Percentiles rank a stretch among this genome's conserved stretches.
Conservation (phyloP, 1,140 invertebrate species). For the Drosophila orena region DNA sequence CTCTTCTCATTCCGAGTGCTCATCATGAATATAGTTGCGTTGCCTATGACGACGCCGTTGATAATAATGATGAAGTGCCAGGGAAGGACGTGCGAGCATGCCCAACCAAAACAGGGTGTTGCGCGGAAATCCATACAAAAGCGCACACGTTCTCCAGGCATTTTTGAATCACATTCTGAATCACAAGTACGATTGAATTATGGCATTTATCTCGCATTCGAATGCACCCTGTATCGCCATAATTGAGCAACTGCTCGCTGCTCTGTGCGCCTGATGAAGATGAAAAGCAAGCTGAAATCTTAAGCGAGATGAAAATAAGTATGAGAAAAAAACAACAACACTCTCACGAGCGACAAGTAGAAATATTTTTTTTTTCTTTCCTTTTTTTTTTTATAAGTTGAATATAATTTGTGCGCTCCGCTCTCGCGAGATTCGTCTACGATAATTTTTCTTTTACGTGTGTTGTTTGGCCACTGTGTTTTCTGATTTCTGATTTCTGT, state of each 20-base stretch:
- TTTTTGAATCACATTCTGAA: not conserved
- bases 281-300: conserved; percentile 66
- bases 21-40: conserved; percentile 17
- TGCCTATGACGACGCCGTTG: conserved; percentile 16
- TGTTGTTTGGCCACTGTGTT: conserved; percentile 65
- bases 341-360: conserved; percentile 13
- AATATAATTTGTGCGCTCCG: conserved; percentile 68
- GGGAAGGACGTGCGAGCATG: conserved; percentile 50
- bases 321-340: conserved; percentile 53
- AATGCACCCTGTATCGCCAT: conserved; percentile 58
- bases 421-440: conserved; percentile 47
- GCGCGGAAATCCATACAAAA: not conserved
- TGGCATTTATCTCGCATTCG: too few species aligned
- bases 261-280: conserved; percentile 51
- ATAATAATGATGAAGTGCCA: conserved; percentile 31
- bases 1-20: conserved; percentile 22
- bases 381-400: conserved; percentile 58
- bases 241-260: conserved; percentile 58
- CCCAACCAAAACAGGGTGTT: conserved; percentile 47
- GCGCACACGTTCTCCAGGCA: not conserved
- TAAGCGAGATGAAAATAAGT: conserved; percentile 68
- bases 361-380: conserved; percentile 36
- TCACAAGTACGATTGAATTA: too few species aligned
- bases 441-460: conserved; percentile 64
- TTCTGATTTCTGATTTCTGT: conserved; percentile 75